Percentiles rank a stretch among this genome's conserved stretches.
Conservation (phyloP, 2,797 vertebrate genomes). For the Strix occidentalis region DNA sequence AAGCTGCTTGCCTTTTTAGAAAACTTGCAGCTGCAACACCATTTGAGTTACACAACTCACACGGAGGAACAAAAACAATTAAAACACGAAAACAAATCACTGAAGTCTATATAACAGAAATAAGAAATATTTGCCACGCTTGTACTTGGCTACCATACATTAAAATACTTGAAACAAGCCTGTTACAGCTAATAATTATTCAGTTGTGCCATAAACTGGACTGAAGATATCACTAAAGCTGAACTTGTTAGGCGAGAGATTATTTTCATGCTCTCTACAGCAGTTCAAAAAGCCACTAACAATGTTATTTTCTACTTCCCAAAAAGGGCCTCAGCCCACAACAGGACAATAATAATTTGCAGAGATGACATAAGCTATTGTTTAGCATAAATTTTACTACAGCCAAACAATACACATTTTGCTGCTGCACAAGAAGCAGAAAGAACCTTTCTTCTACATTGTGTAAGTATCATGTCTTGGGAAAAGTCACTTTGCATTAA, state of each 20-base stretch:
- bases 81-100: background rate
- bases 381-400: background rate
- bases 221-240: background rate
- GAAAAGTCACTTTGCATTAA: background rate
- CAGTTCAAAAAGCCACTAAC: background rate
- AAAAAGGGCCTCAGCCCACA: background rate
- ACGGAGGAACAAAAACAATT: background rate
- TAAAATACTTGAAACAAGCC: background rate
- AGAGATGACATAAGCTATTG: slow-evolving; percentile 25
- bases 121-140: background rate
- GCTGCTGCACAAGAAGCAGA: background rate
- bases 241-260: background rate
- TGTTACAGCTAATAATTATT: background rate
- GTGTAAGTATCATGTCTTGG: slow-evolving; percentile 1
- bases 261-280: background rate
- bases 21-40: slow-evolving; percentile 6
- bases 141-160: background rate
- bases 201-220: background rate
- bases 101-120: background rate
- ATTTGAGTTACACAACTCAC: background rate
- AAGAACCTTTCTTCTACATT: background rate
- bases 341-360: slow-evolving; percentile 13
- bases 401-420: background rate
- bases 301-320: slow-evolving; percentile 12
- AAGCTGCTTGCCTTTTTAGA: slow-evolving; percentile 19